These are phyloP conservation scores for Enteromius viviparus DNA, from an alignment of 2,797 vertebrate genomes.

Conservation along the genomic window DNA sequence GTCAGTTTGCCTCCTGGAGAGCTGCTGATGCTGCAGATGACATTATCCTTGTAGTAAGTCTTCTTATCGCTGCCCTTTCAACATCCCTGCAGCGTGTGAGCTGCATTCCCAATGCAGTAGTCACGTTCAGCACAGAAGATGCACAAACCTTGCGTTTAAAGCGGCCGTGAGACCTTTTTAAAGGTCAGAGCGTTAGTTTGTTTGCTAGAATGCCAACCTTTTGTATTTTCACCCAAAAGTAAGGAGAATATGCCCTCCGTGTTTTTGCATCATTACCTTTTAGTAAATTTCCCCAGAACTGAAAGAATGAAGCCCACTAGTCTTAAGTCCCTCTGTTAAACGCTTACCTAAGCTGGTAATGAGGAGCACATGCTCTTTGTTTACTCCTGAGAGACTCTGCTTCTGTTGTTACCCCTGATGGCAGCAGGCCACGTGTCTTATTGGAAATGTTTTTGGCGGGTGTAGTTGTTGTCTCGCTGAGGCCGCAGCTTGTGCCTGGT, in stretches of 20 bases:
- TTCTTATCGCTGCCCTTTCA: slow-evolving; percentile 40
- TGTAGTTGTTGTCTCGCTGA: slow-evolving; percentile 33
- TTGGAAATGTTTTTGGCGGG: slow-evolving; percentile 53
- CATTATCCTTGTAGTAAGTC: slow-evolving; percentile 44
- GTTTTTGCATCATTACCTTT: slow-evolving; percentile 23
- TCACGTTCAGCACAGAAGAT: neutral
- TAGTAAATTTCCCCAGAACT: slow-evolving; percentile 15
- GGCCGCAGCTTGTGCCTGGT: slow-evolving; percentile 8
- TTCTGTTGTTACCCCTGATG: slow-evolving; percentile 29
- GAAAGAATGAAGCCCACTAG: neutral
- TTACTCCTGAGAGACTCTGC: slow-evolving; percentile 39
- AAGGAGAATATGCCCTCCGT: neutral
- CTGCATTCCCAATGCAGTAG: slow-evolving; percentile 23
- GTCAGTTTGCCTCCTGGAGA: slow-evolving; percentile 25
- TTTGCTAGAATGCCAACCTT: slow-evolving; percentile 26
- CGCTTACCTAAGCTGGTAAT: slow-evolving; percentile 10
- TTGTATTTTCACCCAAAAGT: slow-evolving; percentile 10
- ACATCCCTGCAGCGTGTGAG: slow-evolving; percentile 10
- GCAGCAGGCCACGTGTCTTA: slow-evolving; percentile 45
- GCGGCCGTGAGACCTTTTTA: neutral
- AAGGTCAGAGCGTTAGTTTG: slow-evolving; percentile 26
- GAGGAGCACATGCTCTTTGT: slow-evolving; percentile 48
- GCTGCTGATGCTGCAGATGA: slow-evolving; percentile 33
- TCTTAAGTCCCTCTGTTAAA: slow-evolving; percentile 35
- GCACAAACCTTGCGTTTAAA: neutral